Evolutionary conservation across 2,888 invertebrate species (phyloP), one percentile per base, ranked within the genome.

Genomic region (Cryptocephalus primarius): DNA sequence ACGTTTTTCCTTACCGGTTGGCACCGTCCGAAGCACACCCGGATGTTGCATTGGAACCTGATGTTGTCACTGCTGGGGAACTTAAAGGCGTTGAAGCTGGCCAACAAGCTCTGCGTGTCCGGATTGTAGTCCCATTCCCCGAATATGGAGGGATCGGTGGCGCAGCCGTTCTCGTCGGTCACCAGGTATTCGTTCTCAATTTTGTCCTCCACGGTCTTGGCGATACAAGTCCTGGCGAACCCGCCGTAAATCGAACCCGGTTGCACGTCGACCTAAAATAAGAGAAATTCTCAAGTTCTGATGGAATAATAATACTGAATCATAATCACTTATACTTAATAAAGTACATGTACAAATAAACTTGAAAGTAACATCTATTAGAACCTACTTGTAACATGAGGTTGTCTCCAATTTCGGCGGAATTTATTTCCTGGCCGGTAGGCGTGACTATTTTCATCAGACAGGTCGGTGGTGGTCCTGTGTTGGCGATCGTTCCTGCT

Each of bases 11-110:
- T 78, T 73, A 87, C 92, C 60, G 93, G 92, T 76, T 92, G 93
- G 68, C 93, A 94, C 72, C 84, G 88, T 67, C 92, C 92, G 65
- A 93, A 93, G 76, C 93, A 93, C 9, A 94, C 92, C 50, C 92
- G 79, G 60, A 93, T 91, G 68, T 93, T 93, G 69, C 93, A 93
- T 70, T 93, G 93, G 87, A 94, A 93, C 70, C 89, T 75, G 60
- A 93, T 90, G 63, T 89, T 92, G 63, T 93, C 92, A 63, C 91
- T 91, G 60, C 88, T 89, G 1, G 93, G 93, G 80, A 93, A 94
- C 66, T 93, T 93, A 69, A 93, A 93, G 3, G 92, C 93, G 66
- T 91, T 91, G 71, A 94, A 93, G 59, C 86, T 83, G 53, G 92
- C 92, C 64, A 87, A 75, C 44, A 94, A 72, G 13, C 88, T 84